Conservation (phyloP, 2,888 invertebrate genomes). For the Ormyrus nitidulus region DNA sequence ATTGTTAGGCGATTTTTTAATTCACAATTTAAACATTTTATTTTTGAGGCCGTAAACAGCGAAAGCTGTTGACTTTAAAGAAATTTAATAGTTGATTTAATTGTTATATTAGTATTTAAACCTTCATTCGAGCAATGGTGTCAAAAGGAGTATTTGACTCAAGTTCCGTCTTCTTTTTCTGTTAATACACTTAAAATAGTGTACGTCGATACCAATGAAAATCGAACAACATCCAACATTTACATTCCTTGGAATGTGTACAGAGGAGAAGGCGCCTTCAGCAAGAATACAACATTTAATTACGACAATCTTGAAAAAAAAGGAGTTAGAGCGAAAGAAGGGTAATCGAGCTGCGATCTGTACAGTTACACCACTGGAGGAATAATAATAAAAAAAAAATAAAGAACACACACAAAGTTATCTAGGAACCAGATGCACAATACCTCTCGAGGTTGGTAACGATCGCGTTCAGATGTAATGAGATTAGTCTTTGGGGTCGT, state of each 20-base stretch:
- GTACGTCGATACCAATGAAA: not conserved
- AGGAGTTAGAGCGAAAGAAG: not conserved
- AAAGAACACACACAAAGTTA: constrained; percentile 43
- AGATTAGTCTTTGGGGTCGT: constrained; percentile 7
- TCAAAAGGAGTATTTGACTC: too few species aligned
- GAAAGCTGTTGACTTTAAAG: too few species aligned
- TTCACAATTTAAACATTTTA: too few species aligned
- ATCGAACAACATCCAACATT: too few species aligned
- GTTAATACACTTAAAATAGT: not conserved
- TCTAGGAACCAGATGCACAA: constrained; percentile 74
- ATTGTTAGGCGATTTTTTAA: too few species aligned
- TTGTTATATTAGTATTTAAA: too few species aligned
- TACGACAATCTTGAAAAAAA: not conserved
- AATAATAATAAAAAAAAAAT: not conserved
- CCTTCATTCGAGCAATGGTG: not conserved
- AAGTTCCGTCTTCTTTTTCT: not conserved
- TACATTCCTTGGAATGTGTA: not conserved
- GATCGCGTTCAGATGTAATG: constrained; percentile 28
- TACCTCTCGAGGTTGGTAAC: constrained; percentile 65
- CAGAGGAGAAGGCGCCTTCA: not conserved
- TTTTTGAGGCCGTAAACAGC: too few species aligned
- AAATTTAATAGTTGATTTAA: too few species aligned
- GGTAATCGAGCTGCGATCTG: constrained; percentile 15
- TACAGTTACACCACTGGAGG: constrained; percentile 64
- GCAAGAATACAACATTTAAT: constrained; percentile 4